Percentiles rank a stretch among this genome's conserved stretches.
Conservation (phyloP, 2,797 vertebrate genomes). For the Sebastes trivittatus region DNA sequence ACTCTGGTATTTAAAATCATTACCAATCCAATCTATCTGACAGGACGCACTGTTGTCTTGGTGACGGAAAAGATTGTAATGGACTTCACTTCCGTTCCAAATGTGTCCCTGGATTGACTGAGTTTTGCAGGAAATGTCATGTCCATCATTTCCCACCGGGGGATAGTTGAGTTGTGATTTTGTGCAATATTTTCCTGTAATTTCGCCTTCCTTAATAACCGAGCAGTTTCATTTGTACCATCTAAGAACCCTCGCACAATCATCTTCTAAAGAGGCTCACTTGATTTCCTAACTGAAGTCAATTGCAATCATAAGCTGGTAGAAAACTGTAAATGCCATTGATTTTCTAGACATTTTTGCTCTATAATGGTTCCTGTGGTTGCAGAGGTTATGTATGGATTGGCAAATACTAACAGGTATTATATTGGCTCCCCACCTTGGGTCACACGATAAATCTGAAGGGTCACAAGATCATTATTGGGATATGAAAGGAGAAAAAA, state of each 20-base stretch:
- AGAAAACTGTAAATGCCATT: slow-evolving; percentile 1
- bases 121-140: slow-evolving; percentile 67
- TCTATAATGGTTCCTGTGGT: background rate
- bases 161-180: slow-evolving; percentile 33
- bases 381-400: background rate
- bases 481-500: no score
- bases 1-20: slow-evolving; percentile 73
- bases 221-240: slow-evolving; percentile 6
- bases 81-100: slow-evolving; percentile 40
- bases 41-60: slow-evolving; percentile 62
- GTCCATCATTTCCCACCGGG: slow-evolving; percentile 55
- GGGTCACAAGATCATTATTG: background rate
- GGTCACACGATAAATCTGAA: background rate
- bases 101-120: slow-evolving; percentile 43
- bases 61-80: slow-evolving; percentile 48
- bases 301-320: slow-evolving; percentile 10
- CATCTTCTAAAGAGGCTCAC: slow-evolving; percentile 23
- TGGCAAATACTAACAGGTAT: background rate
- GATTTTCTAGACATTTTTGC: background rate
- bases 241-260: slow-evolving; percentile 5
- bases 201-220: slow-evolving; percentile 16
- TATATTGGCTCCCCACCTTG: background rate
- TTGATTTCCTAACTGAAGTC: slow-evolving; percentile 30
- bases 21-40: slow-evolving; percentile 60
- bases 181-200: background rate